Evolutionary conservation across 23 tunicate species (phyloP), one percentile per base, ranked within the genome.

Genomic region (Phallusia fumigata): DNA sequence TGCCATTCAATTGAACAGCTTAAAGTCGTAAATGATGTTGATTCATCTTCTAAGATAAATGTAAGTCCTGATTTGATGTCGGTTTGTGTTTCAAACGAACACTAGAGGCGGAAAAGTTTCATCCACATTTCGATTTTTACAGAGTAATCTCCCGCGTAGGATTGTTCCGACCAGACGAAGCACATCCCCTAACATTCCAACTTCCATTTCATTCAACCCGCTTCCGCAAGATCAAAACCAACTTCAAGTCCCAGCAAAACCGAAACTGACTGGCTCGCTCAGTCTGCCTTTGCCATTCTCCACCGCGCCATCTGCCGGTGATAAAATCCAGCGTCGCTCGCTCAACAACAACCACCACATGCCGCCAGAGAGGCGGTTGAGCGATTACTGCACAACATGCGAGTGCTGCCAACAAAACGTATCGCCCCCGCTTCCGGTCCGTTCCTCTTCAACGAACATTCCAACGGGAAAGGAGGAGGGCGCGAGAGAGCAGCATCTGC

Each of bases 331-430:
- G 58, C 58, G 58, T 51, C 58, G 58, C 18, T 51, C 58, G 58
- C 18, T 13, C 58, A 51, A 51, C 18, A 51, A 51, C 58, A 51
- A 51, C 58, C 58, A 51, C 58, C 58, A 51, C 18, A 15, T 18
- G 58, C 58, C 58, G 58, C 58, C 18, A 51, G 58, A 51, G 58
- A 51, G 58, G 58, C 58, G 58, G 58, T 18, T 51, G 58, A 51
- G 58, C 58, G 58, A 51, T 18, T 51, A 51, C 58, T 51, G 58
- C 18, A 51, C 58, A 51, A 51, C 58, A 18, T 51, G 58, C 58
- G 58, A 51, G 18, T 51, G 58, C 18, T 51, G 58, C 58, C 58
- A 51, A 51, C 18, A 18, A 51, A 51, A 51, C 58, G 58, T 15
- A 18, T 15, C 58, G 18, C 58, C 15, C 15, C 18, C 58, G n/a